Evolutionary conservation across 2,797 vertebrate species (phyloP).

Genomic region (Ficedula albicollis): DNA sequence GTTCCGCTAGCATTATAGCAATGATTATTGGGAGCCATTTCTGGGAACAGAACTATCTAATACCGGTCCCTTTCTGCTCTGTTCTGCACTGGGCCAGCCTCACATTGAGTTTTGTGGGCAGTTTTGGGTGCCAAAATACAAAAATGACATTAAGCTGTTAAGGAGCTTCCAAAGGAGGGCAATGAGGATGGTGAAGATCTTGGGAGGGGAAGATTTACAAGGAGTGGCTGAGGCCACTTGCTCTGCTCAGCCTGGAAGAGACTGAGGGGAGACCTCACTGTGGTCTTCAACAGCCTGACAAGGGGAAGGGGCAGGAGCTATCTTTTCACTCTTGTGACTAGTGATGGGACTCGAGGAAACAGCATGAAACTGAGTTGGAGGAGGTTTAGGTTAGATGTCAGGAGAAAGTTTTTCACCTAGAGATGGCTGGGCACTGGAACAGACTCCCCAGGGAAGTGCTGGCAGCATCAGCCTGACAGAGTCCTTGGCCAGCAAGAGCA

Average conservation of each 20-base stretch:
- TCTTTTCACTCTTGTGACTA: too few species aligned
- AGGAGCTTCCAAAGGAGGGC: neutral
- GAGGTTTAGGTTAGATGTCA: neutral
- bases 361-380: neutral
- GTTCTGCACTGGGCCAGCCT: neutral
- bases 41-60: neutral
- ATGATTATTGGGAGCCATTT: neutral
- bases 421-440: neutral
- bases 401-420: neutral
- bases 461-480: neutral
- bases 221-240: neutral
- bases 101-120: neutral
- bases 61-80: neutral
- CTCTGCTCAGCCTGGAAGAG: neutral
- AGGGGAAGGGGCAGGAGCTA: neutral
- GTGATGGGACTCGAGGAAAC: accelerated
- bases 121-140: neutral
- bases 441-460: neutral
- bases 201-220: accelerated
- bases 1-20: neutral
- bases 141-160: neutral
- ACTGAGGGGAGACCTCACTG: neutral
- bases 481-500: too few species aligned
- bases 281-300: neutral
- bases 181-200: neutral